Conservation (phyloP, 2,888 invertebrate genomes). For the Thymelicus acteon region DNA sequence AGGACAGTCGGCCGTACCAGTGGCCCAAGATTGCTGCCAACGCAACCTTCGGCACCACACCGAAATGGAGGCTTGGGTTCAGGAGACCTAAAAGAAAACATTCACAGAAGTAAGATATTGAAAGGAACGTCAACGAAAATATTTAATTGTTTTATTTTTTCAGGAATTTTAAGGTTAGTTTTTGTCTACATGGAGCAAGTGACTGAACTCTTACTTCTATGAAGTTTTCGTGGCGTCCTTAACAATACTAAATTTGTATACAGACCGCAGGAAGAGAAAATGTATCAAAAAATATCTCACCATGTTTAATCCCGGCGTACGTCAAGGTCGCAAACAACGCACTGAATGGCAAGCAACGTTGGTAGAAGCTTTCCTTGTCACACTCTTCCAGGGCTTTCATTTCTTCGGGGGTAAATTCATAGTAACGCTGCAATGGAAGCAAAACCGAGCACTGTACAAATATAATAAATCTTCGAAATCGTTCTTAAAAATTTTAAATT, state of each 20-base stretch:
- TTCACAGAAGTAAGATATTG: slow-evolving; percentile 77
- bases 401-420: slow-evolving; percentile 90
- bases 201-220: slow-evolving; percentile 69
- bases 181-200: slow-evolving; percentile 1
- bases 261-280: slow-evolving; percentile 38
- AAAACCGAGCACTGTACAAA: background rate
- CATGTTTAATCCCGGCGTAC: slow-evolving; percentile 87
- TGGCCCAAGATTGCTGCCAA: slow-evolving; percentile 88
- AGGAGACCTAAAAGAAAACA: slow-evolving; percentile 83
- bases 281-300: slow-evolving; percentile 58
- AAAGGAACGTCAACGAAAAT: slow-evolving; percentile 58
- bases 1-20: slow-evolving; percentile 90
- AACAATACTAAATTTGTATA: slow-evolving; percentile 30
- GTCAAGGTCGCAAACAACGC: slow-evolving; percentile 86
- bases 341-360: slow-evolving; percentile 89
- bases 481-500: too few species aligned
- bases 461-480: too few species aligned
- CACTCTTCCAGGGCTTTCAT: slow-evolving; percentile 89
- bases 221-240: slow-evolving; percentile 64
- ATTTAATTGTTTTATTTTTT: background rate
- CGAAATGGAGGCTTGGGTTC: slow-evolving; percentile 85
- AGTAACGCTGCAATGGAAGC: slow-evolving; percentile 73
- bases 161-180: too few species aligned
- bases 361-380: slow-evolving; percentile 91
- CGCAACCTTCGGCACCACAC: slow-evolving; percentile 88